Base-by-base conservation (phyloP, 2,113 vertebrate species). In the Hydropotes inermis region DNA sequence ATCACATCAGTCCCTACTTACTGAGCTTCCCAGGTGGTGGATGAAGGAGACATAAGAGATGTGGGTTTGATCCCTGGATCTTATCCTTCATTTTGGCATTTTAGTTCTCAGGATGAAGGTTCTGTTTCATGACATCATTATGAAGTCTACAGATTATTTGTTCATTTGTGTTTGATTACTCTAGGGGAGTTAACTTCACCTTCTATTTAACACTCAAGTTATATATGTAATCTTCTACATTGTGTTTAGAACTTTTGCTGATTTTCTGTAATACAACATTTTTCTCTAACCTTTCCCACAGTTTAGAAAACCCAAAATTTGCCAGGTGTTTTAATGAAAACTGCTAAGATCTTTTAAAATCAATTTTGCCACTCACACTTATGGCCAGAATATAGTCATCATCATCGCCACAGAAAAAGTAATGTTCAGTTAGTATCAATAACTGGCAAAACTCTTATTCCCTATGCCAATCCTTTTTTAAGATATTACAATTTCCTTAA, bases 401-500 rank as follows among this genome's bases (percentile, higher is more conserved):
- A 88, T 6, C 23, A 28, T 92, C 85, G 89, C 79, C 23, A 45
- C 6, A 94, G 30, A 4, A 93, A 89, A 84, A 39, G 58, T 33
- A 94, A 52, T 78, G 17, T 58, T 5, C 50, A 90, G 10, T 70
- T 88, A 84, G 74, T 85, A 76, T 45, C 64, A 92, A 87, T 87
- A 89, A 88, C 58, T 92, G 55, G 52, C 58, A 95, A 81, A 92
- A 92, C 88, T 91, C 5, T 33, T 95, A 36, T 54, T 14, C 23
- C 19, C 54, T 94, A 33, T 92, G 58, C 47, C 93, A 93, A 61
- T 84, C n/a, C 47, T 97, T 88, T 93, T 70, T 93, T 74, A 93
- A 58, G 60, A 82, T 11, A 92, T 94, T 90, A 92, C 4, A 92
- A 91, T 96, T 95, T 81, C 55, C 39, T 97, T 96, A 97, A 97